phyloP scores from a whole-genome alignment of 1,140 invertebrate species.

The Drosophila sp. region DNA sequence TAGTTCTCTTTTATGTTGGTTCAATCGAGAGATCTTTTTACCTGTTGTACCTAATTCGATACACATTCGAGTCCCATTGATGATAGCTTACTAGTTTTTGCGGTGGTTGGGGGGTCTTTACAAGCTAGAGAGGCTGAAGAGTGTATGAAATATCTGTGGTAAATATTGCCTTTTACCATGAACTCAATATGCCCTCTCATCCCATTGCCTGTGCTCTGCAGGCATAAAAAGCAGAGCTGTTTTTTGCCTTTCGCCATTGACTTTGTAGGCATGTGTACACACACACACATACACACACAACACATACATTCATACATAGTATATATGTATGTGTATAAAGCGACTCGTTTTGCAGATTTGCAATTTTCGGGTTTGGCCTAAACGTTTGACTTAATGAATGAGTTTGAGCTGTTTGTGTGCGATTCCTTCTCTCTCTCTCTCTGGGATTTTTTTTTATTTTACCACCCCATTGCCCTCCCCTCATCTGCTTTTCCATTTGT shows the following conservation, averaged over 20 bases:
- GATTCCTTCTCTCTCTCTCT: conserved; percentile 20
- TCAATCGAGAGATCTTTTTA: too few species aligned
- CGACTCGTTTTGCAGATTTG: conserved; percentile 51
- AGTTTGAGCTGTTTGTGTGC: conserved; percentile 49
- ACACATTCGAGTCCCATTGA: not conserved
- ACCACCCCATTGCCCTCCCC: conserved; percentile 13
- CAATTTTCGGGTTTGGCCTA: conserved; percentile 63
- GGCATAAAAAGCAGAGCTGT: conserved; percentile 17
- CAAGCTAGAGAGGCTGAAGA: not conserved
- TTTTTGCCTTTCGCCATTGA: conserved; percentile 17
- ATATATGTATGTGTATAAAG: not conserved
- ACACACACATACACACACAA: conserved; percentile 12
- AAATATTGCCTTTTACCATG: conserved; percentile 5
- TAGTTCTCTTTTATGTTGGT: too few species aligned
- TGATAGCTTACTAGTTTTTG: not conserved
- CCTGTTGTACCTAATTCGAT: too few species aligned
- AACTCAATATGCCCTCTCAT: conserved; percentile 9
- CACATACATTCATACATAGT: not conserved
- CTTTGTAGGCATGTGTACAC: conserved; percentile 27
- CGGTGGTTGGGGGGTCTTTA: not conserved
- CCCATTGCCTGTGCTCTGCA: not conserved
- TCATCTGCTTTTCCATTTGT: conserved; percentile 35
- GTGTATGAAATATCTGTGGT: not conserved
- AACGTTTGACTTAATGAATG: conserved; percentile 73
- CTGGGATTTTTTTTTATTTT: conserved; percentile 36